Conservation (phyloP, 2,888 invertebrate genomes). For the Zelleria hepariella region DNA sequence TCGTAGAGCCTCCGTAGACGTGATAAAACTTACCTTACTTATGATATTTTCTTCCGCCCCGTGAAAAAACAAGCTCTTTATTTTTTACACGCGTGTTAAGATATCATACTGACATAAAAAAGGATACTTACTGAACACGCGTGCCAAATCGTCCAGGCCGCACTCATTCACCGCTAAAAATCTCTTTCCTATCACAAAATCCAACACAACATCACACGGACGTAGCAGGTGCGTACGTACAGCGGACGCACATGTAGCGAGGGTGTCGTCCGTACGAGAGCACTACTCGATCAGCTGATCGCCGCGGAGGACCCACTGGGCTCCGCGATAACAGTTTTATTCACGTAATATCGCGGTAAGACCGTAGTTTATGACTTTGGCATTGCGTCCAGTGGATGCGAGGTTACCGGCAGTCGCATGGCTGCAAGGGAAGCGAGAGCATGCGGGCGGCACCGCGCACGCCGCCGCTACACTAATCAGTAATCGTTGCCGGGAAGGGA, state of each 20-base stretch:
- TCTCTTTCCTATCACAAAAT: constrained; percentile 42
- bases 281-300: constrained; percentile 32
- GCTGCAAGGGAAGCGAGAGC: constrained; percentile 36
- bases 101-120: neutral
- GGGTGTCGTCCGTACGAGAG: constrained; percentile 39
- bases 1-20: neutral
- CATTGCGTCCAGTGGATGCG: neutral
- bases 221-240: constrained; percentile 43
- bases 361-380: neutral
- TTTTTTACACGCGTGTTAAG: neutral
- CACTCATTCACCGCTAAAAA: constrained; percentile 26
- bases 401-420: constrained; percentile 15
- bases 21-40: neutral
- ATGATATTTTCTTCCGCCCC: neutral
- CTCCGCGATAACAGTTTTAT: neutral
- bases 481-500: constrained; percentile 72
- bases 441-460: constrained; percentile 57
- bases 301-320: neutral
- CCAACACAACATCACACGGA: constrained; percentile 47
- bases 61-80: neutral
- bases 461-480: constrained; percentile 71
- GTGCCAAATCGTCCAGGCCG: constrained; percentile 5
- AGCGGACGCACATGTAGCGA: constrained; percentile 43
- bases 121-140: neutral
- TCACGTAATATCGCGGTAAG: neutral